Conservation (phyloP, 2,888 invertebrate species). For the Megamerina dolium region DNA sequence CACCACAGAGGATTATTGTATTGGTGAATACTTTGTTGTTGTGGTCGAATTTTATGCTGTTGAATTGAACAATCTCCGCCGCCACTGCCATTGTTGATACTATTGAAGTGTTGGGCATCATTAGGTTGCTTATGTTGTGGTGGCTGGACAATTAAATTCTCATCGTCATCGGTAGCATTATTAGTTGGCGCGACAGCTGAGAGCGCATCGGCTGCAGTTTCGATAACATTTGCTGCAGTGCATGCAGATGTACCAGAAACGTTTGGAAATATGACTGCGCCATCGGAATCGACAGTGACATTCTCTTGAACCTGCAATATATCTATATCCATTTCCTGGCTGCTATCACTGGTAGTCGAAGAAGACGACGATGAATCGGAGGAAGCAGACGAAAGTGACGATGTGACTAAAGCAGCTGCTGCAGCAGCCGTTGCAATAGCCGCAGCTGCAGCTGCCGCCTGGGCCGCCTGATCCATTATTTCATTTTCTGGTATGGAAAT, state of each 20-base stretch:
- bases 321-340: conserved; percentile 56
- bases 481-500: conserved; percentile 56
- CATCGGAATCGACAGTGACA: conserved; percentile 46
- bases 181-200: conserved; percentile 14
- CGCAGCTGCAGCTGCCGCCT: conserved; percentile 45
- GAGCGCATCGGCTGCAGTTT: conserved; percentile 9
- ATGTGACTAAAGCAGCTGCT: conserved; percentile 23
- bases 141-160: conserved; percentile 4
- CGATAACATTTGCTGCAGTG: conserved; percentile 12
- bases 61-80: conserved; percentile 22
- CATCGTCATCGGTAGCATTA: conserved; percentile 1
- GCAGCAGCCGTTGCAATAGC: conserved; percentile 34
- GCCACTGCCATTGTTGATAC: conserved; percentile 23
- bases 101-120: conserved; percentile 27
- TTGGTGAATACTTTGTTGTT: conserved; percentile 25
- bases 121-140: conserved; percentile 19
- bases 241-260: conserved; percentile 10
- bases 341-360: conserved; percentile 36
- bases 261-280: conserved; percentile 39
- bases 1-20: conserved; percentile 54
- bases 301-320: conserved; percentile 54
- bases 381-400: conserved; percentile 32
- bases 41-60: conserved; percentile 20
- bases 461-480: conserved; percentile 50
- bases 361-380: conserved; percentile 29